Conservation (phyloP, 2,797 vertebrate genomes). For the Gymnothorax javanicus region DNA sequence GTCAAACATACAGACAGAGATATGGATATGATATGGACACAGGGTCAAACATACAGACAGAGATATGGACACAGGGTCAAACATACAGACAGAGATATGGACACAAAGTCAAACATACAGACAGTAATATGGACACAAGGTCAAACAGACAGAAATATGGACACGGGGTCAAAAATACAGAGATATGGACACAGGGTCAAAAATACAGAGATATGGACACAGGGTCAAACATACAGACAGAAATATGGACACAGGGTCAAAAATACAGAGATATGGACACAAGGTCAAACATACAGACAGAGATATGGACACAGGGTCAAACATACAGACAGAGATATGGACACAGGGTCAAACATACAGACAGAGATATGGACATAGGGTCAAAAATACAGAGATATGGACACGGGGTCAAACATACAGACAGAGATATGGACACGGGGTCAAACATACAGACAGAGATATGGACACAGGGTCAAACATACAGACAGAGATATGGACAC, state of each 20-base stretch:
- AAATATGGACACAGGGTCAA: not conserved
- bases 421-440: no score
- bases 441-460: not conserved
- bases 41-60: not conserved
- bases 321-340: no score
- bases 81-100: not conserved
- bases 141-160: not conserved
- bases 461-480: not conserved
- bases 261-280: not conserved
- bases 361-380: not conserved
- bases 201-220: not conserved
- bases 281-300: no score
- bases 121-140: not conserved
- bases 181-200: no score
- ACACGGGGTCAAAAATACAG: not conserved
- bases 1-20: not conserved
- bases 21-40: not conserved
- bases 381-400: not conserved
- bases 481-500: not conserved
- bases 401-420: no score
- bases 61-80: not conserved
- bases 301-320: no score
- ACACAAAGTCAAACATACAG: constrained; percentile 15
- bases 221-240: no score
- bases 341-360: not conserved